phyloP scores from a whole-genome alignment of 2,888 invertebrate genomes.

The Ganaspis brasiliensis region DNA sequence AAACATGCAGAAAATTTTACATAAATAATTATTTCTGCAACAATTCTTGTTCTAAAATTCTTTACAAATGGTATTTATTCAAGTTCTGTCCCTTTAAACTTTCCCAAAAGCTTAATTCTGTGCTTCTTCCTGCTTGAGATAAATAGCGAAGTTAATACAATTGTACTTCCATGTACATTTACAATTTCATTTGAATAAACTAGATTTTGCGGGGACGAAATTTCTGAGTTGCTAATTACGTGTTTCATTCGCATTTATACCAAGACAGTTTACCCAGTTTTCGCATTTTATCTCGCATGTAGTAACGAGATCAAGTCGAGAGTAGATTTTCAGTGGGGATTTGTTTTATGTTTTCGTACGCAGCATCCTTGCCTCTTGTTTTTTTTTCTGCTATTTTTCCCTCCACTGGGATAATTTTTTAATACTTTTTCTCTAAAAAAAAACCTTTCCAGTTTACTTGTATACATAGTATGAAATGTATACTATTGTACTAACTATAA shows the following conservation, averaged over 20 bases:
- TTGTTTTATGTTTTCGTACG: background rate
- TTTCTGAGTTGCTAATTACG: slow-evolving; percentile 11
- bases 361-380: background rate
- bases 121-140: background rate
- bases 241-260: slow-evolving; percentile 29
- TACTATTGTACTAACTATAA: too few species aligned
- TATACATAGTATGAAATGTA: too few species aligned
- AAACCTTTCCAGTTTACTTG: too few species aligned
- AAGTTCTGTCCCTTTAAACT: background rate
- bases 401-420: background rate
- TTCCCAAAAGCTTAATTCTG: background rate
- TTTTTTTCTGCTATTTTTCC: background rate
- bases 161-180: background rate
- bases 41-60: too few species aligned
- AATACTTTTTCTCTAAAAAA: background rate
- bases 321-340: background rate
- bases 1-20: too few species aligned
- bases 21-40: too few species aligned
- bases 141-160: slow-evolving; percentile 8
- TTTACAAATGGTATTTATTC: too few species aligned
- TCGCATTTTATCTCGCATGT: too few species aligned
- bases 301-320: background rate
- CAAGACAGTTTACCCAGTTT: too few species aligned
- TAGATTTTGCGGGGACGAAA: background rate
- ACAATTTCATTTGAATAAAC: background rate